Base-by-base conservation (phyloP, 2,113 vertebrate genomes). In the Bubo bubo region DNA sequence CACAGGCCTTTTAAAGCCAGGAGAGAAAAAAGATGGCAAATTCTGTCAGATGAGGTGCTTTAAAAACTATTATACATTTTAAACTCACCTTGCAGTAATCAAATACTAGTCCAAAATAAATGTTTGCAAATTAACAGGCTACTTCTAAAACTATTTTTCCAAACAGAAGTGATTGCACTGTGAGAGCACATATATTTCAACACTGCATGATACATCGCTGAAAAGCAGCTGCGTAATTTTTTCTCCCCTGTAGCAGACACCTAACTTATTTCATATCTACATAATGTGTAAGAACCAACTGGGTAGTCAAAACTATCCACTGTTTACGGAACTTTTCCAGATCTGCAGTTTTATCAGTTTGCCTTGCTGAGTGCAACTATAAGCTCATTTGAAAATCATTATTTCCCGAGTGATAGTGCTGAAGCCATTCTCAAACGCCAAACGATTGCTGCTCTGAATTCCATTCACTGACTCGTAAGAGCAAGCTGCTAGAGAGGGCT, bases 311-410 rank as follows among this genome's bases (percentile, higher is more conserved):
- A 95, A 63, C 53, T 34, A 63, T 14, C 50, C 76, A 34, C 52
- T 47, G 52, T 20, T 93, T 15, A 84, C 27, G 47, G 56, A 84
- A 66, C n/a, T 87, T 79, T 49, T 85, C 60, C 10, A 75, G 35
- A 67, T 8, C 80, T 30, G 59, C 86, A 81, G 32, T 15, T 88
- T 58, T 47, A 62, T 28, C 76, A 75, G 76, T 52, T 81, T 6
- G 1, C 43, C 94, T 63, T 86, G 83, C 64, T 35, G 50, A 84
- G 37, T 47, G 35, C 56, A 95, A 27, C 71, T 55, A 71, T 49
- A 87, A 86, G 49, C 83, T 96, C 82, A 58, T 79, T 50, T 91
- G 76, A 84, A 97, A 92, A 91, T 39, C 47, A 47, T 86, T 60
- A 84, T 64, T 94, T 95, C 94, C 73, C 88, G 77, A 87, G 83